Conservation (phyloP, 2,888 invertebrate genomes). For the Lasioglossum malachurum region DNA sequence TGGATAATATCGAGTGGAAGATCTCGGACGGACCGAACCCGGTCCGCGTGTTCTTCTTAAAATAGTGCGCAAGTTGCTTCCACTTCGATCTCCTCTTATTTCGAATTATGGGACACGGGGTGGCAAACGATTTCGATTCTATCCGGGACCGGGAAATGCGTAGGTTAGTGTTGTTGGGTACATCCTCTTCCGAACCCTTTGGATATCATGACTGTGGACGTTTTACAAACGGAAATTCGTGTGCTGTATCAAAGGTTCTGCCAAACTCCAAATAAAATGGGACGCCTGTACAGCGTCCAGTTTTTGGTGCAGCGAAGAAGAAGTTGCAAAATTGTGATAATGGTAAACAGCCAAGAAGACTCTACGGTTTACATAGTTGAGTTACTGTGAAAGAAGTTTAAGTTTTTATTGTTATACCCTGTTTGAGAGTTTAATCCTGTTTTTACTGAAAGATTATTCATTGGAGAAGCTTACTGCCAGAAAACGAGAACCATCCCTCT, state of each 20-base stretch:
- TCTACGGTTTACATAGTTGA: no score
- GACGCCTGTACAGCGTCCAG: not conserved
- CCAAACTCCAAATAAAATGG: not conserved
- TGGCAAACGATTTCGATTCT: not conserved
- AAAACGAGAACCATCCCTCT: no score
- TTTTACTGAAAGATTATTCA: not conserved
- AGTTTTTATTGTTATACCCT: not conserved
- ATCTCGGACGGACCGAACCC: not conserved
- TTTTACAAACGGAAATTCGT: not conserved
- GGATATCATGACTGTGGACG: not conserved
- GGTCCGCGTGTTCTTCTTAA: constrained; percentile 6
- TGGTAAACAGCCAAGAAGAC: not conserved
- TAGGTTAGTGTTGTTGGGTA: not conserved
- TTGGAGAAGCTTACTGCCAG: no score
- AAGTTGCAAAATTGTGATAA: not conserved
- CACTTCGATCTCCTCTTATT: not conserved
- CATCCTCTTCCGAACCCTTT: not conserved
- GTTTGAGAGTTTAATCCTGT: not conserved
- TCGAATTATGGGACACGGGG: not conserved
- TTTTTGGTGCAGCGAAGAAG: not conserved
- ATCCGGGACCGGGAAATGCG: no score
- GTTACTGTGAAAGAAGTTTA: no score
- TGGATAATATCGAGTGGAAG: constrained; percentile 52
- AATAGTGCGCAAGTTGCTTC: constrained; percentile 23
- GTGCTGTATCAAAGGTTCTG: not conserved